Percentiles rank a stretch among this genome's conserved stretches.
phyloP scores from a whole-genome alignment of 2,797 vertebrate species.

The Momotus momota region DNA sequence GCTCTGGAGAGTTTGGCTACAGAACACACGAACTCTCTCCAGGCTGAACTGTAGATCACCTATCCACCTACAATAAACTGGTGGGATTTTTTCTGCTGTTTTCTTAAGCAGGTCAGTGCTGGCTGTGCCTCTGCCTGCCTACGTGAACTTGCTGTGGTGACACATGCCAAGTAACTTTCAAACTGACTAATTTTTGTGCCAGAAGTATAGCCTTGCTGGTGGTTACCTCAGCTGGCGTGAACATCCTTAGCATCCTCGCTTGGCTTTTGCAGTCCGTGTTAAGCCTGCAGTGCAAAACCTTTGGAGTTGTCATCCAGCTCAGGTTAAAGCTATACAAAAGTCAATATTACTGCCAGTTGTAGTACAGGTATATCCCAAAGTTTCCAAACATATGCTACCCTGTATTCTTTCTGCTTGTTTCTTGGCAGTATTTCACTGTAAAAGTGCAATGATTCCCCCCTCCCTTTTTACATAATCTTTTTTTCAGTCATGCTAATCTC shows the following conservation, averaged over 20 bases:
- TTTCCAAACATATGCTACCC: neutral
- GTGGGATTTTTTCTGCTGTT: accelerated
- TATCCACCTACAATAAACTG: neutral
- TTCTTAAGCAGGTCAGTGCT: neutral
- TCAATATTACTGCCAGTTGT: neutral
- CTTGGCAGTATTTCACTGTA: neutral
- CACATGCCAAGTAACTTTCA: neutral
- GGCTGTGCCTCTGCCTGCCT: neutral
- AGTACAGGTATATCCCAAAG: neutral
- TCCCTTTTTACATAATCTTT: neutral
- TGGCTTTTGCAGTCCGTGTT: neutral
- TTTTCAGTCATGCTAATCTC: neutral
- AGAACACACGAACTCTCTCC: neutral
- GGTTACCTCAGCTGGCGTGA: neutral
- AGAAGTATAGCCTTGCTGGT: neutral
- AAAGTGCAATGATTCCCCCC: neutral
- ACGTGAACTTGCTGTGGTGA: neutral
- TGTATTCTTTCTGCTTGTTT: neutral
- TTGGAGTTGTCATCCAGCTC: neutral
- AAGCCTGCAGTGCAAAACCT: neutral
- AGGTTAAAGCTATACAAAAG: neutral
- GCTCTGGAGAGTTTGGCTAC: neutral
- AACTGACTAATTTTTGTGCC: neutral
- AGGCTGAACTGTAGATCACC: neutral
- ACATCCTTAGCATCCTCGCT: neutral